A percentile compares a stretch with the other conserved stretches of the same genome.
Conservation (phyloP, 64 coral and sea anemone species). For the Hydrozoanthus tunicans region DNA sequence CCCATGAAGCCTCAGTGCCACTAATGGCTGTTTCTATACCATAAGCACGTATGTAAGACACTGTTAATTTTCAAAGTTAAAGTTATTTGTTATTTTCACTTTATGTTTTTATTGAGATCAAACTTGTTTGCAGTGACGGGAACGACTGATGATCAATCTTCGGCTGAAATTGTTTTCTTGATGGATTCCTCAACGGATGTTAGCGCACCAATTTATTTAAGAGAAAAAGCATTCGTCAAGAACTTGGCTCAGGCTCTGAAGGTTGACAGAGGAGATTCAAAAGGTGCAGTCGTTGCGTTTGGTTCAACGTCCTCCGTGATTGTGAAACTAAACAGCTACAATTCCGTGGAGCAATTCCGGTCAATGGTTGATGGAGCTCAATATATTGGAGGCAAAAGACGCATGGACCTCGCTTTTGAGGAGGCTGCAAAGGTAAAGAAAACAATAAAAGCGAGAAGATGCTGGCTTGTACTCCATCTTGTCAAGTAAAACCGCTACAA, state of each 20-base stretch:
- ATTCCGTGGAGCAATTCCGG: constrained; percentile 10
- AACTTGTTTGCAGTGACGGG: background rate
- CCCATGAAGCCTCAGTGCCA: no score
- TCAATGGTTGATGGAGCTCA: constrained; percentile 33
- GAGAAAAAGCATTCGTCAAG: constrained; percentile 51
- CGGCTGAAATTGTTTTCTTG: constrained; percentile 39
- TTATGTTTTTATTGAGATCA: background rate
- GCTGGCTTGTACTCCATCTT: background rate
- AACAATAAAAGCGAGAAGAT: background rate
- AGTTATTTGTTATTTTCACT: background rate
- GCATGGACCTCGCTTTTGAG: constrained; percentile 27
- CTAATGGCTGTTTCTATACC: no score
- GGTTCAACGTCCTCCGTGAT: background rate
- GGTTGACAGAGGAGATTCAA: constrained; percentile 30
- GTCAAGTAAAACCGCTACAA: background rate
- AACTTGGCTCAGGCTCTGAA: constrained; percentile 36
- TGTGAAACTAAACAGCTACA: constrained; percentile 24
- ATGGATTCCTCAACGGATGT: constrained; percentile 53
- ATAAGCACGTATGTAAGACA: no score
- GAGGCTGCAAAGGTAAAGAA: constrained; percentile 34
- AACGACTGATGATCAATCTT: background rate
- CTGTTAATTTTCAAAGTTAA: background rate
- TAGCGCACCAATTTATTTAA: constrained; percentile 32
- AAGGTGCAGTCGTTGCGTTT: constrained; percentile 37
- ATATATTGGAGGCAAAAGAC: constrained; percentile 34